Evolutionary conservation across 2,888 invertebrate genomes (phyloP).

Genomic region (Andricus curvator): DNA sequence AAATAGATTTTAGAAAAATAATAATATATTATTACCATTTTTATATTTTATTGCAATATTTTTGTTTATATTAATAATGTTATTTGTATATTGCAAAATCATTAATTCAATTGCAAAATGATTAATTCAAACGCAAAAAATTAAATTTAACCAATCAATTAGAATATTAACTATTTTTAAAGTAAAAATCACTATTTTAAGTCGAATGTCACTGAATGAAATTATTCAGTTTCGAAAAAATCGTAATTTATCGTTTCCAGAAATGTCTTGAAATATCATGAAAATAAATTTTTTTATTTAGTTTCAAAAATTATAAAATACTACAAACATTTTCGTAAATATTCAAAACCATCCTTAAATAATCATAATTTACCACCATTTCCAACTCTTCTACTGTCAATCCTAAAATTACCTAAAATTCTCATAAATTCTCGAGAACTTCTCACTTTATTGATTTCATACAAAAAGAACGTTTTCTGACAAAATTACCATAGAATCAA

Average conservation of each 20-base stretch:
- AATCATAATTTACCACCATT: not conserved
- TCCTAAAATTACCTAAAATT: constrained; percentile 16
- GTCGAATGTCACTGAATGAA: too few relatives aligned
- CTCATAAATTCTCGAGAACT: constrained; percentile 30
- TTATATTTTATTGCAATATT: too few relatives aligned
- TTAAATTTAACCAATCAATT: too few relatives aligned
- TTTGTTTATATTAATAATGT: too few relatives aligned
- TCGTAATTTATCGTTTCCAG: not conserved
- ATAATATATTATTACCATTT: too few relatives aligned
- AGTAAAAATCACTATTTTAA: too few relatives aligned
- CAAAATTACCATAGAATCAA: not conserved
- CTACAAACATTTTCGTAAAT: not conserved
- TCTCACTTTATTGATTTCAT: not conserved
- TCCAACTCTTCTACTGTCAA: not conserved
- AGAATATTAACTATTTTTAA: too few relatives aligned
- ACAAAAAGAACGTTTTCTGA: not conserved
- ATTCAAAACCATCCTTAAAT: not conserved
- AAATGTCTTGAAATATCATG: not conserved
- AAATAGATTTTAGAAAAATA: too few relatives aligned
- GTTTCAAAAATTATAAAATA: not conserved
- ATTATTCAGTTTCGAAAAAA: not conserved
- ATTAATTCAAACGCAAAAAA: too few relatives aligned
- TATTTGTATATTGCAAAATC: too few relatives aligned
- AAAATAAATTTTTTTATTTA: not conserved
- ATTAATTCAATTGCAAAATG: too few relatives aligned